These are phyloP conservation scores for Arrhamphus sclerolepis DNA, from an alignment of 2,797 vertebrate species.

Conservation along the genomic window DNA sequence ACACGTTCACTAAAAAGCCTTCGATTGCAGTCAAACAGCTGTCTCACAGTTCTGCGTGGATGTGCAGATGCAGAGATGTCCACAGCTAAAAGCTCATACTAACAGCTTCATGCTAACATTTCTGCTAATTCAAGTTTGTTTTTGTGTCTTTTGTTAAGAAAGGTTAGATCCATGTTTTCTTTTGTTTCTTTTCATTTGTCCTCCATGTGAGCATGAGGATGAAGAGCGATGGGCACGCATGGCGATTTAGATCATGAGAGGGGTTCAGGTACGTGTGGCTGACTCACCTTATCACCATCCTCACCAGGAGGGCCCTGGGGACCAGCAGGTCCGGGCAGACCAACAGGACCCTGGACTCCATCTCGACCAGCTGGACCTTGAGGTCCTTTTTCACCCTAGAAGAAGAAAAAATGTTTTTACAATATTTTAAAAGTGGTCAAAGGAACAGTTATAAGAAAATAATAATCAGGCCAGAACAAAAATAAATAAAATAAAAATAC, in stretches of 20 bases:
- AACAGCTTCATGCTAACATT: no score
- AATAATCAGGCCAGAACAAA: neutral
- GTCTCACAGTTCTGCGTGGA: neutral
- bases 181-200: no score
- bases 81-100: no score
- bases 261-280: neutral
- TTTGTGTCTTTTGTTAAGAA: no score
- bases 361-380: constrained; percentile 95
- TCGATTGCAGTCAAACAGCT: constrained; percentile 1
- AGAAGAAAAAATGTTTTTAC: constrained; percentile 14
- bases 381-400: constrained; percentile 96
- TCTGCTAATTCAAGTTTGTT: no score
- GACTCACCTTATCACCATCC: constrained; percentile 95
- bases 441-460: neutral
- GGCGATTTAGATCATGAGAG: neutral
- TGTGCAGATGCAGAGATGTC: no score
- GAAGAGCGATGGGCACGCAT: no score
- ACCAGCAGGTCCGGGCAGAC: constrained; percentile 94
- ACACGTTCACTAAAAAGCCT: constrained; percentile 12
- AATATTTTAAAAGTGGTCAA: constrained; percentile 1
- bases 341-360: constrained; percentile 95
- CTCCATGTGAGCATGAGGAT: no score
- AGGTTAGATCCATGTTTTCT: no score
- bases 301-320: constrained; percentile 97
- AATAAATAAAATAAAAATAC: no score